phyloP scores from a whole-genome alignment of 92 coral and sea anemone genomes.

The Porites cylindrica region DNA sequence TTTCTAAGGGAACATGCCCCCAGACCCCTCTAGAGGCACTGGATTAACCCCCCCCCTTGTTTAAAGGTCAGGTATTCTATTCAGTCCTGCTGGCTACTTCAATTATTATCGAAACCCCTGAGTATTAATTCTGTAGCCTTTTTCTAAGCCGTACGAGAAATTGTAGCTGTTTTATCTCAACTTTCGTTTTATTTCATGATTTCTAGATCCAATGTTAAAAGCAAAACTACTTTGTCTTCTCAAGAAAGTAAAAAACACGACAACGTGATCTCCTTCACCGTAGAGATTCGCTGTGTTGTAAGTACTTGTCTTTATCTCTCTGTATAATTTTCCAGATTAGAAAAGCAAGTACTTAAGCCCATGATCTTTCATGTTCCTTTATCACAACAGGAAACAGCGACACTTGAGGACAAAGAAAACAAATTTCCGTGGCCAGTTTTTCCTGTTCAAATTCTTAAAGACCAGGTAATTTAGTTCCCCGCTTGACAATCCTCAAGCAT shows the following conservation, averaged over 20 bases:
- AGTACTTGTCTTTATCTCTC: not conserved
- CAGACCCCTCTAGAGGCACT: too few relatives aligned
- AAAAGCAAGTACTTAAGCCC: not conserved
- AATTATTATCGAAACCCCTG: too few relatives aligned
- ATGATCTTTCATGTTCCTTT: not conserved
- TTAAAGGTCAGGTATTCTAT: too few relatives aligned
- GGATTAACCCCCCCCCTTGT: too few relatives aligned
- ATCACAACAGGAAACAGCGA: not conserved
- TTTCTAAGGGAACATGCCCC: too few relatives aligned
- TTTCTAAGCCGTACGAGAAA: too few relatives aligned
- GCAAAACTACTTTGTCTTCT: not conserved
- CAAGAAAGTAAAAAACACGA: constrained; percentile 41
- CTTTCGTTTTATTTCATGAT: not conserved
- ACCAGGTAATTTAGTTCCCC: constrained; percentile 44
- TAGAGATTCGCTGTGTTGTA: constrained; percentile 61
- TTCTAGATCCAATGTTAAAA: constrained; percentile 1
- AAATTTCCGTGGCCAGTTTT: constrained; percentile 36
- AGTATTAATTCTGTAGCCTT: too few relatives aligned
- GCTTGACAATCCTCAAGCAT: not conserved
- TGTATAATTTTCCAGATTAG: not conserved
- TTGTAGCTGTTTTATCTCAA: too few relatives aligned
- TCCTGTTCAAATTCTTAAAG: constrained; percentile 49
- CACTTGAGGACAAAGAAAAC: not conserved
- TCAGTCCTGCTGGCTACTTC: too few relatives aligned
- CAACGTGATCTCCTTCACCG: constrained; percentile 41